Evolutionary conservation across 2,113 vertebrate genomes (phyloP).

Genomic region (Rhinoderma darwinii): DNA sequence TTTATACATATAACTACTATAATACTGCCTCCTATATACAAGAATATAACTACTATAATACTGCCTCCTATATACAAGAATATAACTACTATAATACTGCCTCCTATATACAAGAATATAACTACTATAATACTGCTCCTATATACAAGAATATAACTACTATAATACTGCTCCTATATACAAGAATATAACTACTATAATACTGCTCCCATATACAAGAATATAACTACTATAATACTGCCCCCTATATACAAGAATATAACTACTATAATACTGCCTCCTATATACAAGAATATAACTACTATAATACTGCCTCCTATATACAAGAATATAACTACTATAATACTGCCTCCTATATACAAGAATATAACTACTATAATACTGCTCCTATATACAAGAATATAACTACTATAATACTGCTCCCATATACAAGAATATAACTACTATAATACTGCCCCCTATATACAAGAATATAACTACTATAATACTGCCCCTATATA

Average conservation of each 20-base stretch:
- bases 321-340: neutral
- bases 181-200: slow-evolving; percentile 13
- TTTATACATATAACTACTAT: neutral
- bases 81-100: slow-evolving; percentile 18
- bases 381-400: too few species aligned
- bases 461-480: neutral
- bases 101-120: neutral
- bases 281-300: slow-evolving; percentile 6
- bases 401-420: too few species aligned
- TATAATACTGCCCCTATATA: neutral
- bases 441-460: neutral
- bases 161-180: slow-evolving; percentile 15
- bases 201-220: slow-evolving; percentile 9
- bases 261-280: slow-evolving; percentile 8
- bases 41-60: neutral
- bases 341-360: neutral
- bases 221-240: slow-evolving; percentile 29
- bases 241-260: neutral
- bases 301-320: slow-evolving; percentile 14
- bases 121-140: slow-evolving; percentile 12
- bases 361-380: neutral
- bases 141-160: slow-evolving; percentile 24
- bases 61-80: neutral
- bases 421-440: too few species aligned
- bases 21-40: neutral